Percentiles rank a stretch among this genome's conserved stretches.
phyloP scores from a whole-genome alignment of 2,888 invertebrate species.

The Philopedon plagiatum region DNA sequence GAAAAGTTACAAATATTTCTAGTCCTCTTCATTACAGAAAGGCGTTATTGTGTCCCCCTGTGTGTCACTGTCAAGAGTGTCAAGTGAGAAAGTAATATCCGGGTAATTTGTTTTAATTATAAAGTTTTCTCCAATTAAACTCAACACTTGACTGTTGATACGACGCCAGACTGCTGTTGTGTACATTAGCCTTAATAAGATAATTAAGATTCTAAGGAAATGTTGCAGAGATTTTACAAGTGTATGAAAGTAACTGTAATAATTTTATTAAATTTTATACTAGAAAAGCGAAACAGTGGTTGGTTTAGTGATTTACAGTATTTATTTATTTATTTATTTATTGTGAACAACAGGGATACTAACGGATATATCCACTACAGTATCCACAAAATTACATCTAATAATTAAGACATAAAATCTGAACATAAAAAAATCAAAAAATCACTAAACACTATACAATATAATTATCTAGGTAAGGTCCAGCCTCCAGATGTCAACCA shows the following conservation, averaged over 20 bases:
- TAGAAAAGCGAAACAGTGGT: too few species aligned
- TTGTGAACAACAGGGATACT: too few species aligned
- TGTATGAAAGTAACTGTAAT: not conserved
- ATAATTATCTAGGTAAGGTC: too few species aligned
- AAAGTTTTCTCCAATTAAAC: conserved; percentile 21
- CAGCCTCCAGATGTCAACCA: too few species aligned
- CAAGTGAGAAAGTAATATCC: not conserved
- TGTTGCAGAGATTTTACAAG: not conserved
- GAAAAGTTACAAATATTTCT: not conserved
- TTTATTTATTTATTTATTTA: too few species aligned
- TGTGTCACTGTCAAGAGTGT: not conserved
- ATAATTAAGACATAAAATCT: too few species aligned
- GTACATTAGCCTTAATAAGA: conserved; percentile 13
- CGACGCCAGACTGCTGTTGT: conserved; percentile 4
- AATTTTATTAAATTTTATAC: not conserved
- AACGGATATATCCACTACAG: too few species aligned
- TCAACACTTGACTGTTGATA: conserved; percentile 10
- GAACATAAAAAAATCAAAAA: too few species aligned
- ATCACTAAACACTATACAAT: too few species aligned
- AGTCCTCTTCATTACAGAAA: not conserved
- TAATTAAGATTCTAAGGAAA: conserved; percentile 4
- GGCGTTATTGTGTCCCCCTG: not conserved
- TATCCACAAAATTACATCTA: too few species aligned
- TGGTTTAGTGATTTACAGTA: too few species aligned
- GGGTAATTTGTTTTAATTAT: conserved; percentile 21